Percentiles rank a stretch among this genome's conserved stretches.
These are phyloP conservation scores for Drosophila dunni DNA, from an alignment of 1,140 invertebrate species.

Conservation along the genomic window DNA sequence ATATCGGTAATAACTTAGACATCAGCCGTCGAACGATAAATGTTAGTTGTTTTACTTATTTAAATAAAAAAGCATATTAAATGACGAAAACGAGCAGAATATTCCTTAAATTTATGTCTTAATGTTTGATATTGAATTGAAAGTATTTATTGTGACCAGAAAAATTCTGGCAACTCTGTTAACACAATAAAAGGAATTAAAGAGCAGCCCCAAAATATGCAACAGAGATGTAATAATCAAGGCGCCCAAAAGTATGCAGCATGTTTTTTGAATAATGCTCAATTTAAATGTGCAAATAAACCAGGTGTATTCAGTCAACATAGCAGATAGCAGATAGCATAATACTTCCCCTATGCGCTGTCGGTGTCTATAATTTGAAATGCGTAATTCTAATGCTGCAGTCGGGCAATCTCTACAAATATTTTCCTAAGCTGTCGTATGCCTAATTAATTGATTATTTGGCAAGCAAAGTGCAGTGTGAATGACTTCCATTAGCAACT, in stretches of 20 bases:
- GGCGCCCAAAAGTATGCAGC: constrained; percentile 13
- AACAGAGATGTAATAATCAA: background rate
- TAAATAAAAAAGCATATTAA: too few relatives aligned
- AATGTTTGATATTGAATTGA: too few relatives aligned
- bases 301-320: constrained; percentile 28
- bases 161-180: too few relatives aligned
- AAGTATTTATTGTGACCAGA: too few relatives aligned
- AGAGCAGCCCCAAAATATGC: constrained; percentile 1
- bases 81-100: too few relatives aligned
- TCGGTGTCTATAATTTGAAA: background rate
- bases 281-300: constrained; percentile 37
- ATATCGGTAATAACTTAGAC: too few relatives aligned
- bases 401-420: constrained; percentile 15
- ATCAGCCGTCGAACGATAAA: too few relatives aligned
- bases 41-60: too few relatives aligned
- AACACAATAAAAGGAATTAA: background rate
- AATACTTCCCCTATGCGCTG: constrained; percentile 6
- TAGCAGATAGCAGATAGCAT: constrained; percentile 14
- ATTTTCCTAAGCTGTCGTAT: background rate
- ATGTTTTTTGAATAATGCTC: background rate
- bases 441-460: constrained; percentile 5
- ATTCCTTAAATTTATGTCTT: background rate
- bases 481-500: background rate
- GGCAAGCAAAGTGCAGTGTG: constrained; percentile 7
- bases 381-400: background rate